Evolutionary conservation across 2,888 invertebrate genomes (phyloP), one percentile per base, ranked within the genome.

Genomic region (Mayetiola destructor): DNA sequence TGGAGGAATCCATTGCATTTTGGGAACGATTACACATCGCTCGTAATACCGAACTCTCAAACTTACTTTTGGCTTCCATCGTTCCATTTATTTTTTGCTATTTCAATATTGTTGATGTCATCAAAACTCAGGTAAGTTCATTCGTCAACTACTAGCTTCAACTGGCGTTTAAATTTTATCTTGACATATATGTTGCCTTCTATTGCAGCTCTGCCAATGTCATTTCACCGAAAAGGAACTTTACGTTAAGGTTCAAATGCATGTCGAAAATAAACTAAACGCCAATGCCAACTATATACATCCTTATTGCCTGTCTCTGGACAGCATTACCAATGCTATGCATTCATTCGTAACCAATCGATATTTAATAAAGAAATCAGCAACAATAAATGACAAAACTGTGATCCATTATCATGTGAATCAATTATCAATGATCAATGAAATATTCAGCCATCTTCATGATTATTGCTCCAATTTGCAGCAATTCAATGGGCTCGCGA

Each of bases 221-320:
- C 63, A 68, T 58, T 69, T 70, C 61, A 73, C 73, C 5, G 78
- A 80, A 63, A 78, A 78, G 64, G 68, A 70, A 27, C 71, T 79
- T 12, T 63, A 84, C 58, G 75, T 75, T 59, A 70, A 73, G 56
- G 73, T 77, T 2, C 87, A 88, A 66, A 74, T 76, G 64, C 69
- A 74, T 18, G 73, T 80, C 27, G 86, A 85, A 68, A 65, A 66
- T 20, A 64, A 73, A 36, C 66, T 80, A 3, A 66, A 67, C 21
- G 64, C 69, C 35, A 66, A 66, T 57, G 63, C 65, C 14, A 66
- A 68, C 57, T 65, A 67, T 56, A 73, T 77, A 12, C 85, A 86
- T 72, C 85, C 87, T 0, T 86, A 85, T 71, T 80, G 82, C 62
- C 75, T 89, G 59, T 84, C 84, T 39, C 73, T 88, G 61, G 88